Evolutionary conservation across 1,140 invertebrate species (phyloP).

Genomic region (Drosophila pectinifera): DNA sequence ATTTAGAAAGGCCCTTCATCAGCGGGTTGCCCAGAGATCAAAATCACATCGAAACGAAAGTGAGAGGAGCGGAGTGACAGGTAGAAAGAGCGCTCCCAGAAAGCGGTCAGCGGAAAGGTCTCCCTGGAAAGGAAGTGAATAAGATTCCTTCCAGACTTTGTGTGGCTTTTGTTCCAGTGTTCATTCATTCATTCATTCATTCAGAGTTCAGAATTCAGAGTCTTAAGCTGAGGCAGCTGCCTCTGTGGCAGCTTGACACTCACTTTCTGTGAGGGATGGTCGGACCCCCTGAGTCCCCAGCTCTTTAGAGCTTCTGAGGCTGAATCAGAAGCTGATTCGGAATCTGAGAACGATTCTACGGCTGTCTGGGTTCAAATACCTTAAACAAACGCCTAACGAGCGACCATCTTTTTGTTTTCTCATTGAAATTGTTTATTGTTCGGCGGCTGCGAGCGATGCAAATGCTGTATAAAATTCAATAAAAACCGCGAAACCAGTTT

Average conservation of each 20-base stretch:
- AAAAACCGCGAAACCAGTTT: slow-evolving; percentile 76
- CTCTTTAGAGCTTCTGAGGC: no score
- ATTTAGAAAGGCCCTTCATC: slow-evolving; percentile 54
- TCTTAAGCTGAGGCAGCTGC: background rate
- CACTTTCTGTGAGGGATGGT: no score
- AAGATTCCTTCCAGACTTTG: background rate
- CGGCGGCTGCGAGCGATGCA: slow-evolving; percentile 49
- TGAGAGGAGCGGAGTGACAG: slow-evolving; percentile 47
- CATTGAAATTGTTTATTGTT: slow-evolving; percentile 73
- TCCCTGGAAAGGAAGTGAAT: slow-evolving; percentile 3
- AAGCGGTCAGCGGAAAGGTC: background rate
- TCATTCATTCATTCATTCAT: background rate
- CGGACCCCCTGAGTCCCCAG: no score
- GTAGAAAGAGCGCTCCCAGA: slow-evolving; percentile 14
- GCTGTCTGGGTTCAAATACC: slow-evolving; percentile 69
- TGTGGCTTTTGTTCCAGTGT: slow-evolving; percentile 1
- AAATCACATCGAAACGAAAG: slow-evolving; percentile 42
- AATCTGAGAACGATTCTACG: slow-evolving; percentile 32
- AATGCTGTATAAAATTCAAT: slow-evolving; percentile 76
- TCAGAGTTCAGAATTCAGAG: background rate
- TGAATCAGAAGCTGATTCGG: slow-evolving; percentile 24
- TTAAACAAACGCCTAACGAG: slow-evolving; percentile 47
- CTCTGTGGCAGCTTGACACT: background rate
- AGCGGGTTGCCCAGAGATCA: slow-evolving; percentile 14
- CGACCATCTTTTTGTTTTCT: slow-evolving; percentile 59